phyloP scores from a whole-genome alignment of 2,888 invertebrate species.

The Trachelus iudaicus region DNA sequence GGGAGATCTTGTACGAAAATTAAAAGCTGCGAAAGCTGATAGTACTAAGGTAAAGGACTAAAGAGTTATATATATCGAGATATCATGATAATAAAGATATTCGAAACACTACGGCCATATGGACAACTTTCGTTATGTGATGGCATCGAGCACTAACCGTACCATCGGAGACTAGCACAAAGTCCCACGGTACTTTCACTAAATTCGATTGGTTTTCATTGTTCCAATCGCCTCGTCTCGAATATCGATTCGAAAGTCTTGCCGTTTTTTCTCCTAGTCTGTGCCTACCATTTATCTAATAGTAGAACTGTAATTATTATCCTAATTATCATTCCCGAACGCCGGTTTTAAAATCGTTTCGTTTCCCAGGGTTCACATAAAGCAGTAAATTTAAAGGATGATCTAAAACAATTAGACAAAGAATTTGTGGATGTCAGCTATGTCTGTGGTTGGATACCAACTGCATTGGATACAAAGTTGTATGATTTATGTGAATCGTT shows the following conservation, averaged over 20 bases:
- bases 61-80: neutral
- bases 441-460: slow-evolving; percentile 69
- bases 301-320: neutral
- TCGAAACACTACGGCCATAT: slow-evolving; percentile 14
- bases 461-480: slow-evolving; percentile 67
- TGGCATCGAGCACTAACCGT: neutral
- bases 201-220: neutral
- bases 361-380: slow-evolving; percentile 22
- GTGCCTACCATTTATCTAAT: neutral
- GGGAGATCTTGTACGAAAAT: slow-evolving; percentile 83
- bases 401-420: slow-evolving; percentile 56
- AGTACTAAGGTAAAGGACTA: slow-evolving; percentile 74
- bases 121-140: neutral
- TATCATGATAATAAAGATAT: slow-evolving; percentile 14
- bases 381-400: slow-evolving; percentile 29
- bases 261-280: neutral
- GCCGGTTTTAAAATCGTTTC: slow-evolving; percentile 9
- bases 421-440: slow-evolving; percentile 71
- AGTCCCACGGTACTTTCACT: slow-evolving; percentile 5
- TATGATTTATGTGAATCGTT: slow-evolving; percentile 52
- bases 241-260: neutral
- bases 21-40: slow-evolving; percentile 83
- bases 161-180: slow-evolving; percentile 6
- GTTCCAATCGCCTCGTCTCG: neutral
- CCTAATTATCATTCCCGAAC: neutral